Base-by-base conservation (phyloP, 2,113 vertebrate genomes). In the Oreochromis spilurus region DNA sequence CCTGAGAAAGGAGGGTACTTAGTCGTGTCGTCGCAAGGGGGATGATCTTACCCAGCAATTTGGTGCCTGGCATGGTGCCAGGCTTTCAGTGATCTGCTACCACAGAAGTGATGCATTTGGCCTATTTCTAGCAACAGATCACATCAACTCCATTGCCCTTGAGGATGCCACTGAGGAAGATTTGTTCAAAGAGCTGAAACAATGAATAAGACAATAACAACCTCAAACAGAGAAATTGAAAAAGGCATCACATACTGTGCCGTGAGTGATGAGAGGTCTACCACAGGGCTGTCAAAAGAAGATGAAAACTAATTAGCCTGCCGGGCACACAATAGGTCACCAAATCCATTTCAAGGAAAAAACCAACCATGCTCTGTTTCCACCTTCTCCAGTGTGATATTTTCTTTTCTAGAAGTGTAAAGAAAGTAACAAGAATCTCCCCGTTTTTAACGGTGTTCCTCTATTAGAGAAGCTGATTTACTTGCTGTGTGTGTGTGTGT, bases 1-100 rank as follows among this genome's bases (percentile, higher is more conserved):
- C 82, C 79, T 80, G 60, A 87, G 85, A 87, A 31, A 34, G 83
- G 70, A 77, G 82, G 65, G 16, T 45, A 13, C 52, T 88, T 54
- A 16, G 26, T 70, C 4, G 36, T 82, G 57, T 89, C 29, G 19
- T 88, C 14, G 3, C 77, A 53, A 79, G 26, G 79, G 79, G 45
- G 82, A 88, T 89, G 57, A 77, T 60, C 81, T 92, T 84, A 89
- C 87, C 83, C 78, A 31, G 58, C 86, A 80, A 81, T 93, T 84
- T 84, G 40, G 78, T 91, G 45, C 43, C 72, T 86, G 92, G 80
- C 83, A 84, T 19, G 77, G 38, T 52, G 83, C 89, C 83, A 67
- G 67, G 84, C 79, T 88, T 40, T 29, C 55, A 45, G 13, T 78
- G 82, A 75, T 87, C 31, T 60, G 72, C 21, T 70, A 31, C 34